Percentiles rank a stretch among this genome's conserved stretches.
phyloP scores from a whole-genome alignment of 2,797 vertebrate genomes.

The Enteromius radiatus region DNA sequence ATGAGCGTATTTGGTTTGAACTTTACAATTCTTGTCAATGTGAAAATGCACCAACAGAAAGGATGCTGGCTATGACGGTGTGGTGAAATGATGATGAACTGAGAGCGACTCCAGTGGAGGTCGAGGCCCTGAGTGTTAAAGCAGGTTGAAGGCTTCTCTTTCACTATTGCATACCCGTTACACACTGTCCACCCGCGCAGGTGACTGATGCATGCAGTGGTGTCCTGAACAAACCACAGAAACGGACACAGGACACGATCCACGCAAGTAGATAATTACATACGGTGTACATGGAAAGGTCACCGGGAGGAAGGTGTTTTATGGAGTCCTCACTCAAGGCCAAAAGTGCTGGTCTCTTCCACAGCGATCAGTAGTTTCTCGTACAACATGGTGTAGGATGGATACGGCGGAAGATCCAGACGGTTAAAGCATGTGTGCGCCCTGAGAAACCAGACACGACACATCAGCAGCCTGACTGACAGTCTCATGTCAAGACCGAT shows the following conservation, averaged over 20 bases:
- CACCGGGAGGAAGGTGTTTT: background rate
- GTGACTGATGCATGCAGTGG: constrained; percentile 59
- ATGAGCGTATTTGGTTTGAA: constrained; percentile 27
- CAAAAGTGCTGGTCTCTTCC: constrained; percentile 90
- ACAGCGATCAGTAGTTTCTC: constrained; percentile 89
- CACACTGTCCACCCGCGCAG: constrained; percentile 40
- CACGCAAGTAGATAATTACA: constrained; percentile 3
- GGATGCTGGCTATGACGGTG: background rate
- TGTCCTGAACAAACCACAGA: constrained; percentile 44
- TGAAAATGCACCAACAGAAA: constrained; percentile 5
- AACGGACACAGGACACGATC: constrained; percentile 27
- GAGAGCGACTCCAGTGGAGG: constrained; percentile 43
- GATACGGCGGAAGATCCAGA: constrained; percentile 89
- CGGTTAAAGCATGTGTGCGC: constrained; percentile 91
- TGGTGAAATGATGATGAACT: constrained; percentile 24
- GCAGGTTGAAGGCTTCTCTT: constrained; percentile 58
- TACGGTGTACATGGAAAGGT: constrained; percentile 13
- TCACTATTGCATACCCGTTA: constrained; percentile 60
- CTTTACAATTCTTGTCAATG: constrained; percentile 19
- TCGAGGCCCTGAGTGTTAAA: constrained; percentile 62
- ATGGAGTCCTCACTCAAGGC: constrained; percentile 81
- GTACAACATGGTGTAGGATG: constrained; percentile 88
- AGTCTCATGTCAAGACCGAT: background rate
- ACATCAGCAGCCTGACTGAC: background rate
- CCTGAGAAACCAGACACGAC: constrained; percentile 66